Base-by-base conservation (phyloP, 2,888 invertebrate species). In the Gnatocerus cornutus region DNA sequence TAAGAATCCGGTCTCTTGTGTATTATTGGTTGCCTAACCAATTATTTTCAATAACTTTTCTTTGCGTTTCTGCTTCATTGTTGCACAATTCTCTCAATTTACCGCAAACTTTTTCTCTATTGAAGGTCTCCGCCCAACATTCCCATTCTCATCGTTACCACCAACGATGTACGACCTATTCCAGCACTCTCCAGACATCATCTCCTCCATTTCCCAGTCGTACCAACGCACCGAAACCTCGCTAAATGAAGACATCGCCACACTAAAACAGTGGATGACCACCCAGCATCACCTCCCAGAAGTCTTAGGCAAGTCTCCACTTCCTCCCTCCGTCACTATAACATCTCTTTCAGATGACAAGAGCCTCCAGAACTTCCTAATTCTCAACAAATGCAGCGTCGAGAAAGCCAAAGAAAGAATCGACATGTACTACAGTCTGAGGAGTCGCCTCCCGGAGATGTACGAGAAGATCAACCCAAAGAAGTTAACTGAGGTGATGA, bases 351-450 rank as follows among this genome's bases (percentile, higher is more conserved):
- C 50, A 80, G 80, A 73, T 43, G 73, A 75, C 5, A 58, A 29
- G 0, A 12, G 74, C 12, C 70, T 81, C 9, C 74, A 69, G 62
- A 67, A 68, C 12, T 78, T 79, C 48, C 33, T 80, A 4, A 29
- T 79, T 0, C 55, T 78, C 1, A 79, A 79, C 52, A 78, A 79
- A 56, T 77, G 74, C 55, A 76, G 76, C 12, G 71, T 79, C 5
- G 80, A 82, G 64, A 62, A 69, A 37, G 72, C 78, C 0, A 81
- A 82, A 53, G 63, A 73, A 41, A 78, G 76, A 55, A 64, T 82
- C 10, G 80, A 80, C 39, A 79, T 75, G 70, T 82, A 80, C 46
- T 82, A 80, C 67, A 77, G 77, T 0, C 69, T 79, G 4, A 72
- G 79, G 10, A 59, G 73, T 3, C 59, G 76, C 14, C 71, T 81